phyloP scores from a whole-genome alignment of 2,113 vertebrate species.

The Muntiacus reevesi region DNA sequence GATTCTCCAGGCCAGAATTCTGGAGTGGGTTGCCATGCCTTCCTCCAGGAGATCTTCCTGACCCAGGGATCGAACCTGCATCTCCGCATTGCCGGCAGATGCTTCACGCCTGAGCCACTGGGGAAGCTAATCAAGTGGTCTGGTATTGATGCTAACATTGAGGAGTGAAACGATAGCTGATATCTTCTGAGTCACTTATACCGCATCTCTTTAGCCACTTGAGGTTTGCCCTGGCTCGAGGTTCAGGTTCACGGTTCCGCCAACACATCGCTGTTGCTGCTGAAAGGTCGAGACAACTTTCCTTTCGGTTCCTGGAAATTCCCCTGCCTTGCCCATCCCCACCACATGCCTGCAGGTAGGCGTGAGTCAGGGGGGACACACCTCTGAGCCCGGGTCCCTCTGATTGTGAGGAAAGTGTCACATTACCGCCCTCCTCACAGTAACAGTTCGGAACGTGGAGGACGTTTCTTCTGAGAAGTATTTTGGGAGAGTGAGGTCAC shows the following conservation, averaged over 20 bases:
- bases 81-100: rapidly evolving
- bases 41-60: background rate
- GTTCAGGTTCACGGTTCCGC: background rate
- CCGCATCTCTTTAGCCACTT: background rate
- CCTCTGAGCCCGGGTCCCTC: background rate
- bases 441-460: rapidly evolving
- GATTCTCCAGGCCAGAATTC: background rate
- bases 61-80: background rate
- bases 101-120: background rate
- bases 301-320: background rate
- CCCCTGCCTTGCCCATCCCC: rapidly evolving
- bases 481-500: background rate
- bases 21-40: background rate
- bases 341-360: rapidly evolving
- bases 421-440: rapidly evolving
- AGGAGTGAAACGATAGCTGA: rapidly evolving
- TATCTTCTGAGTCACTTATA: background rate
- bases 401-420: rapidly evolving
- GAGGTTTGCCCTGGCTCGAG: background rate
- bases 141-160: rapidly evolving
- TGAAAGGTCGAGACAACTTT: background rate
- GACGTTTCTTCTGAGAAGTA: background rate
- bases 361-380: background rate
- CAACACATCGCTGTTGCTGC: rapidly evolving
- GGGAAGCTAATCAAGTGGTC: background rate